Evolutionary conservation across 2,888 invertebrate species (phyloP).

Genomic region (Nomada ferruginata): DNA sequence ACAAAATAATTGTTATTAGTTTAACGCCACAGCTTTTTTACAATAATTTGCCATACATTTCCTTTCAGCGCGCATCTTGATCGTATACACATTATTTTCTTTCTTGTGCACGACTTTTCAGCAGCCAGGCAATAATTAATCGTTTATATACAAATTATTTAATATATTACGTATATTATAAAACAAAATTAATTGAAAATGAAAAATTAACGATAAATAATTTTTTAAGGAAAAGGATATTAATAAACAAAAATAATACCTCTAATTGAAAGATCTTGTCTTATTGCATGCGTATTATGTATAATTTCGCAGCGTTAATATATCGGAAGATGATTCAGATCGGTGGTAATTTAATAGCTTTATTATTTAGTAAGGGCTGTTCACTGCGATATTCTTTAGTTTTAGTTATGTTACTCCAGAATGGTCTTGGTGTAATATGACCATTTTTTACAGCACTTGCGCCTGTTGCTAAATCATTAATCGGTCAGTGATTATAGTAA

Average conservation of each 20-base stretch:
- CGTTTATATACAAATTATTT: constrained; percentile 36
- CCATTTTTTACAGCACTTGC: constrained; percentile 66
- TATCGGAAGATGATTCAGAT: constrained; percentile 42
- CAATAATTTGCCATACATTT: constrained; percentile 37
- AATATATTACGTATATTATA: constrained; percentile 38
- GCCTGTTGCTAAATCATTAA: constrained; percentile 62
- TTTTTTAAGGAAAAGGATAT: constrained; percentile 47
- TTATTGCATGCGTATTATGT: constrained; percentile 18
- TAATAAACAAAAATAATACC: constrained; percentile 47
- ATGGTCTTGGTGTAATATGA: constrained; percentile 74
- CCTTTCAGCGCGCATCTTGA: constrained; percentile 18
- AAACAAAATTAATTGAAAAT: constrained; percentile 34
- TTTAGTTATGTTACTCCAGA: constrained; percentile 71
- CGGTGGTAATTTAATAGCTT: constrained; percentile 61
- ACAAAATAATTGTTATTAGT: constrained; percentile 52
- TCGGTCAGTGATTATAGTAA: constrained; percentile 21
- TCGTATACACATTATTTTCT: constrained; percentile 21
- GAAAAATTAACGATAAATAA: constrained; percentile 49
- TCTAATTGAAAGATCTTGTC: constrained; percentile 28
- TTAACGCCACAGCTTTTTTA: constrained; percentile 36
- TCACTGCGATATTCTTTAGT: constrained; percentile 33
- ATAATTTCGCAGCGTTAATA: neutral
- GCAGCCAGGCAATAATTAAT: constrained; percentile 53
- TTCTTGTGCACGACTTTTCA: constrained; percentile 47
- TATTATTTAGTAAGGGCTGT: constrained; percentile 27